phyloP scores from a whole-genome alignment of 1,140 invertebrate genomes.

The Leptopilina boulardi region DNA sequence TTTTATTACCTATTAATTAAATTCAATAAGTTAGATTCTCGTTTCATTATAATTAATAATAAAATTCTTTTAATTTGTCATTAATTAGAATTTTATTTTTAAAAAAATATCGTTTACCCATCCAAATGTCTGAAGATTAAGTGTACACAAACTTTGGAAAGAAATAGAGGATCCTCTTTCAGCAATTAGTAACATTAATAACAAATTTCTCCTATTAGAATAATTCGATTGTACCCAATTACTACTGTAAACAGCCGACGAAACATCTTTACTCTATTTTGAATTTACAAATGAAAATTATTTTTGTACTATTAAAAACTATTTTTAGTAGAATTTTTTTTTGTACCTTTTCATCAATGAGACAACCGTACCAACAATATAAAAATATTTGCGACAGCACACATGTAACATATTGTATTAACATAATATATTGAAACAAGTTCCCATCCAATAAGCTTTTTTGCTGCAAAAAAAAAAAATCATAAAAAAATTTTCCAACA shows the following conservation, averaged over 20 bases:
- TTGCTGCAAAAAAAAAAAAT: neutral
- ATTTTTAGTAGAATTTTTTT: too few relatives aligned
- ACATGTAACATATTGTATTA: neutral
- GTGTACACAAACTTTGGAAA: neutral
- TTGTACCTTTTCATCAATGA: slow-evolving; percentile 2
- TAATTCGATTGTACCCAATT: neutral
- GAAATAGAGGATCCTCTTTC: slow-evolving; percentile 11
- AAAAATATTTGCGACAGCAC: slow-evolving; percentile 19
- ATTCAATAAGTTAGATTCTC: too few relatives aligned
- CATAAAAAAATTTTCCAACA: neutral
- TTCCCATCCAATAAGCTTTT: neutral
- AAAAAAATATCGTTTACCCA: neutral
- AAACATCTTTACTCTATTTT: neutral
- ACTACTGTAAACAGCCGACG: neutral
- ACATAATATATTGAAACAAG: neutral
- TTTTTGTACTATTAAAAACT: too few relatives aligned
- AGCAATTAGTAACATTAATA: neutral
- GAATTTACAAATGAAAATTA: neutral
- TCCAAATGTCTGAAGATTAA: slow-evolving; percentile 18
- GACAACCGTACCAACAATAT: slow-evolving; percentile 10
- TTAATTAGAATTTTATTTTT: too few relatives aligned
- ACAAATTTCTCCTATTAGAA: neutral
- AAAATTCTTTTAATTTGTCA: too few relatives aligned
- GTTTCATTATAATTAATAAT: too few relatives aligned
- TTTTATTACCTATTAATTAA: slow-evolving; percentile 13